Evolutionary conservation across 2,888 invertebrate genomes (phyloP).

Genomic region (Actias luna): DNA sequence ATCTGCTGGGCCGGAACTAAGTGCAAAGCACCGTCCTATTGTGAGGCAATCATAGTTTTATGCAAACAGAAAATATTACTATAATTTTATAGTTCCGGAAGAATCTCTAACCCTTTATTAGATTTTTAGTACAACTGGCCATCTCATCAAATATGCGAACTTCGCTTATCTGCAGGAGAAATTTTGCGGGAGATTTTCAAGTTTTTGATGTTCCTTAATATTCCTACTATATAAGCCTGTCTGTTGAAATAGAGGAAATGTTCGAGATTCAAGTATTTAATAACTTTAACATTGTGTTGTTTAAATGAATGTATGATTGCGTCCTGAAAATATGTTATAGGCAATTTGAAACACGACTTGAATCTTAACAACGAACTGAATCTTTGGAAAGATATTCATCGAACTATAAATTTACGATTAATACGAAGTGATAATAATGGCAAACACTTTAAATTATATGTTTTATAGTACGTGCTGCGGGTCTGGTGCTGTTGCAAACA

Average conservation of each 20-base stretch:
- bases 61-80: slow-evolving; percentile 13
- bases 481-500: slow-evolving; percentile 93
- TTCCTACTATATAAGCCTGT: too few relatives aligned
- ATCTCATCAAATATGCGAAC: background rate
- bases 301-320: too few relatives aligned
- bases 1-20: slow-evolving; percentile 8
- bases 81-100: slow-evolving; percentile 22
- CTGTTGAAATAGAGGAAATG: too few relatives aligned
- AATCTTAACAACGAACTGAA: too few relatives aligned
- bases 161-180: background rate
- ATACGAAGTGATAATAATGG: too few relatives aligned
- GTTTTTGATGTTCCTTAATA: too few relatives aligned
- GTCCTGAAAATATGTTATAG: too few relatives aligned
- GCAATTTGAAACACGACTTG: too few relatives aligned
- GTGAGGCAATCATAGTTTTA: slow-evolving; percentile 7
- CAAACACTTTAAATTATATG: background rate
- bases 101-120: background rate
- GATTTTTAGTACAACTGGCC: background rate
- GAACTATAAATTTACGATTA: background rate
- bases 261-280: too few relatives aligned
- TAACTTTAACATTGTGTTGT: too few relatives aligned
- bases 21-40: slow-evolving; percentile 15
- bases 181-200: too few relatives aligned
- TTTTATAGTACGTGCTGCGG: slow-evolving; percentile 91
- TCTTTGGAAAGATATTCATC: background rate